phyloP scores from a whole-genome alignment of 2,113 vertebrate species.

The Calyptommatus sinebrachiatus region DNA sequence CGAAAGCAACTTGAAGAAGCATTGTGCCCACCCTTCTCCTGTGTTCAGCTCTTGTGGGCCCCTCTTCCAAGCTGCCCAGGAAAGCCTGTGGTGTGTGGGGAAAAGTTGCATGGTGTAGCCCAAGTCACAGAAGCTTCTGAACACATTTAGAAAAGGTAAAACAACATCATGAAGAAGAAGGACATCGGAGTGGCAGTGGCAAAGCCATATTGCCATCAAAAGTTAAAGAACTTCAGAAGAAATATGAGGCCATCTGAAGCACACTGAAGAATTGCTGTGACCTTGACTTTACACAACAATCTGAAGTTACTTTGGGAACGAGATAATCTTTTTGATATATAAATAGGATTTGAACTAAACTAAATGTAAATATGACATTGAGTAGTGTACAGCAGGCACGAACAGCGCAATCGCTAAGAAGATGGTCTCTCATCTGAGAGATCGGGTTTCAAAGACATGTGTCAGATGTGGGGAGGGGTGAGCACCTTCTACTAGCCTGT shows the following conservation, averaged over 20 bases:
- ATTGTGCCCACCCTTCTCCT: slow-evolving; percentile 66
- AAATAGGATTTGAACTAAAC: too few species aligned
- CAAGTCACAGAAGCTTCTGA: slow-evolving; percentile 69
- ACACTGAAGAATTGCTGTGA: background rate
- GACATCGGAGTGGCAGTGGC: slow-evolving; percentile 58
- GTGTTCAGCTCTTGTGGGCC: slow-evolving; percentile 61
- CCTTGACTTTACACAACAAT: too few species aligned
- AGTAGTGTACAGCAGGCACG: too few species aligned
- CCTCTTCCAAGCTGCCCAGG: slow-evolving; percentile 70
- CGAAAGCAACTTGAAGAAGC: slow-evolving; percentile 71
- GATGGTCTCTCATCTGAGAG: too few species aligned
- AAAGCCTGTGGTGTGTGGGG: slow-evolving; percentile 70
- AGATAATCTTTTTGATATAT: background rate
- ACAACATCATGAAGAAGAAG: slow-evolving; percentile 54
- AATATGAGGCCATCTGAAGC: background rate
- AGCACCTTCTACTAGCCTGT: too few species aligned
- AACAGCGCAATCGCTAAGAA: too few species aligned
- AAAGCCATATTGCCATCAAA: slow-evolving; percentile 20
- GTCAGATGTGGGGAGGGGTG: too few species aligned
- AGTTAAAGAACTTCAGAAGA: too few species aligned
- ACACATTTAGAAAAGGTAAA: slow-evolving; percentile 49
- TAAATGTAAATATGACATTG: too few species aligned
- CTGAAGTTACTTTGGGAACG: background rate
- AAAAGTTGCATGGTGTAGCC: slow-evolving; percentile 70
- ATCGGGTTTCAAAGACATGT: too few species aligned